Evolutionary conservation across 2,888 invertebrate species (phyloP).

Genomic region (Eristalis intricaria): DNA sequence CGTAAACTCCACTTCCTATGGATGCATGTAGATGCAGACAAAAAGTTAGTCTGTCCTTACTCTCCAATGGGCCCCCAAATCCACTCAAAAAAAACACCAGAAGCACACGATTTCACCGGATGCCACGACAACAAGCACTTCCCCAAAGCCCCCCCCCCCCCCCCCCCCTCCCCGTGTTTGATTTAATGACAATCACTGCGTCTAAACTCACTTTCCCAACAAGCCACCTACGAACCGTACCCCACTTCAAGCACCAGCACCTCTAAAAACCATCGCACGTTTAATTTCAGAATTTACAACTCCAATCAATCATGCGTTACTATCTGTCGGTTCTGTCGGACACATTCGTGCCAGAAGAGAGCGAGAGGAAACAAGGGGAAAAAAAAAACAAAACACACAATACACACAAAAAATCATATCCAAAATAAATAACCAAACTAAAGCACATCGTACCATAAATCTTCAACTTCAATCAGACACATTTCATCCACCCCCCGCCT

Average conservation of each 20-base stretch:
- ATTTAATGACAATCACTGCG: too few relatives aligned
- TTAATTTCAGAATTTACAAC: slow-evolving; percentile 29
- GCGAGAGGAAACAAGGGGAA: not conserved
- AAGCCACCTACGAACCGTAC: not conserved
- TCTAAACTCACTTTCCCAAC: not conserved
- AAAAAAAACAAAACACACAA: not conserved
- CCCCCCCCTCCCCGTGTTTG: too few relatives aligned
- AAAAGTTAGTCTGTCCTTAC: too few relatives aligned
- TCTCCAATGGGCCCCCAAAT: too few relatives aligned
- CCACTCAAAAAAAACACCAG: too few relatives aligned
- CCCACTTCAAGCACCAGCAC: not conserved
- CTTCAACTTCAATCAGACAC: slow-evolving; percentile 36
- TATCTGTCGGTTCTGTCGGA: slow-evolving; percentile 23
- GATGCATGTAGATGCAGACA: too few relatives aligned
- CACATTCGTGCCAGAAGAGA: slow-evolving; percentile 45
- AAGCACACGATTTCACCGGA: too few relatives aligned
- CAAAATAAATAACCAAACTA: slow-evolving; percentile 11
- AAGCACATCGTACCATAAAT: slow-evolving; percentile 35
- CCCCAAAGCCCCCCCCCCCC: too few relatives aligned
- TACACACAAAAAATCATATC: not conserved
- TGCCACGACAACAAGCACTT: too few relatives aligned
- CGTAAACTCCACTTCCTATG: too few relatives aligned
- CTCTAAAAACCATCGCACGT: not conserved
- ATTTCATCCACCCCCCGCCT: not conserved
- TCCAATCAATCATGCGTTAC: slow-evolving; percentile 42